phyloP scores from a whole-genome alignment of 2,113 vertebrate genomes.

The Arothron firmamentum region DNA sequence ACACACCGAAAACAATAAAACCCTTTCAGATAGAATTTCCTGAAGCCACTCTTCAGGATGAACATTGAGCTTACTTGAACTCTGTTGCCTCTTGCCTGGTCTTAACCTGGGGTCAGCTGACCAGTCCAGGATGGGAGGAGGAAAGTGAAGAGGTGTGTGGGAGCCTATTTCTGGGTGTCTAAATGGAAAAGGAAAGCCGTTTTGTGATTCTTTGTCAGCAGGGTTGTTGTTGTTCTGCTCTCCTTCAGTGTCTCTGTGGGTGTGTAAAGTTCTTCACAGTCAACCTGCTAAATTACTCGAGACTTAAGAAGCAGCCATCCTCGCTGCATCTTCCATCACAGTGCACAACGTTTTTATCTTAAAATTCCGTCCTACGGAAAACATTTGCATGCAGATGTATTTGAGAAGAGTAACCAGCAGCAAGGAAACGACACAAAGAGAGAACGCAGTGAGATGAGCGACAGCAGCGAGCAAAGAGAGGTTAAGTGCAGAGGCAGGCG shows the following conservation, averaged over 20 bases:
- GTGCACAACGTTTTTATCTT: neutral
- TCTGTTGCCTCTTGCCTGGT: neutral
- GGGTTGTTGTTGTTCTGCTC: constrained; percentile 8
- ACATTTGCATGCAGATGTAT: neutral
- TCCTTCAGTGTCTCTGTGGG: constrained; percentile 19
- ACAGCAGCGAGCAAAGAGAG: constrained; percentile 16
- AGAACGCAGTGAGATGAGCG: constrained; percentile 1
- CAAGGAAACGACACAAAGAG: constrained; percentile 1
- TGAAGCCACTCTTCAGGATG: neutral
- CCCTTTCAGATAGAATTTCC: neutral
- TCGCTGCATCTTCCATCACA: neutral
- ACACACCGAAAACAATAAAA: neutral
- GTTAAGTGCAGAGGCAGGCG: constrained; percentile 3
- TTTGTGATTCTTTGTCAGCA: constrained; percentile 15
- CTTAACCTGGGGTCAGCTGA: neutral
- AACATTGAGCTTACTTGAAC: too few species aligned
- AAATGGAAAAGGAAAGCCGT: constrained; percentile 5
- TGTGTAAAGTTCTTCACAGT: constrained; percentile 38
- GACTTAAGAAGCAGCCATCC: neutral
- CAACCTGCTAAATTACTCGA: constrained; percentile 43
- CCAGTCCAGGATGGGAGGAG: constrained; percentile 33
- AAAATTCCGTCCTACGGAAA: too few species aligned
- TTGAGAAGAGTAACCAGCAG: neutral
- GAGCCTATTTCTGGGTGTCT: neutral
- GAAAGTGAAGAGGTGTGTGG: neutral